phyloP scores from a whole-genome alignment of 92 coral and sea anemone species.

The Epizoanthus stellaris region DNA sequence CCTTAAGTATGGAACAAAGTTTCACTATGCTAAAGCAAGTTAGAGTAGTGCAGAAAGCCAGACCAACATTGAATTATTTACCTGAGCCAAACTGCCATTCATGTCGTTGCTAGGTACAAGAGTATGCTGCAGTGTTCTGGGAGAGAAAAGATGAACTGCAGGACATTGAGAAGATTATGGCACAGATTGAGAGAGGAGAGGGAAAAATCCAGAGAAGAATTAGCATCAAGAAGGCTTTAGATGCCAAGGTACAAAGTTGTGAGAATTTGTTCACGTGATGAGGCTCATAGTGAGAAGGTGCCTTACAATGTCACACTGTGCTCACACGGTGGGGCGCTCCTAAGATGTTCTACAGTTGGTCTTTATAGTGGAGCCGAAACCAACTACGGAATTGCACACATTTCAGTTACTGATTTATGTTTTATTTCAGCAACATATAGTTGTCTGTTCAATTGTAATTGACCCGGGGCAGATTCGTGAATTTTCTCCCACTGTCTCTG shows the following conservation, averaged over 20 bases:
- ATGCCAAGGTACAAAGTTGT: slow-evolving; percentile 84
- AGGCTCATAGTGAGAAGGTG: background rate
- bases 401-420: background rate
- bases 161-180: slow-evolving; percentile 93
- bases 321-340: background rate
- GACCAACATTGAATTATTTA: too few relatives aligned
- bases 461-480: too few relatives aligned
- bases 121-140: slow-evolving; percentile 95
- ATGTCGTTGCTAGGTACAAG: slow-evolving; percentile 66
- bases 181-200: slow-evolving; percentile 99
- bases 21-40: too few relatives aligned
- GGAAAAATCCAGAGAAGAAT: slow-evolving; percentile 96
- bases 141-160: slow-evolving; percentile 95
- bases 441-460: too few relatives aligned
- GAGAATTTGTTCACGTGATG: too few relatives aligned
- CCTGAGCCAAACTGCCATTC: background rate
- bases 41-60: too few relatives aligned
- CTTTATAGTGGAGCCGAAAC: too few relatives aligned
- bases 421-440: too few relatives aligned
- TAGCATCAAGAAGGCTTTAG: slow-evolving; percentile 97
- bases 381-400: too few relatives aligned
- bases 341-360: background rate
- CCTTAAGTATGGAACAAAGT: too few relatives aligned
- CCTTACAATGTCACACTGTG: background rate
- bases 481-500: too few relatives aligned